Evolutionary conservation across 2,888 invertebrate species (phyloP).

Genomic region (Alcis repandata): DNA sequence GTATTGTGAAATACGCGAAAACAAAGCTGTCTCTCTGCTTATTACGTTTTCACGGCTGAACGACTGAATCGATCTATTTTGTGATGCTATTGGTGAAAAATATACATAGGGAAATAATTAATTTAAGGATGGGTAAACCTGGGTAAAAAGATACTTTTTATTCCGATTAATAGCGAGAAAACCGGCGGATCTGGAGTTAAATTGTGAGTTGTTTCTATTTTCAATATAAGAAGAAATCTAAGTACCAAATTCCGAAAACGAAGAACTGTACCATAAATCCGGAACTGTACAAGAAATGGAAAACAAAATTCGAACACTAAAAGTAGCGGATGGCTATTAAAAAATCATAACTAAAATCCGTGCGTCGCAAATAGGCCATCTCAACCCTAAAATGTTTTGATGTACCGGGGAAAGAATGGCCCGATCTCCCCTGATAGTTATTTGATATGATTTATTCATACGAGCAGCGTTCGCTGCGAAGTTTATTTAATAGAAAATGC

Average conservation of each 20-base stretch:
- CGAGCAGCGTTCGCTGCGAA: constrained; percentile 73
- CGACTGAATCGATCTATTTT: background rate
- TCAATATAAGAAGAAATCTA: background rate
- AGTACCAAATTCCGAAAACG: background rate
- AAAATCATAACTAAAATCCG: constrained; percentile 72
- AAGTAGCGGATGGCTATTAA: constrained; percentile 62
- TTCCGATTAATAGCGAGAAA: too few relatives aligned
- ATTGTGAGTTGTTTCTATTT: background rate
- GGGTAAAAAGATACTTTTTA: too few relatives aligned
- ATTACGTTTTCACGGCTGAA: background rate
- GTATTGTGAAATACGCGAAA: background rate
- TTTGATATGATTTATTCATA: constrained; percentile 91
- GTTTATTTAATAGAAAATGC: constrained; percentile 85
- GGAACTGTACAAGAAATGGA: constrained; percentile 18
- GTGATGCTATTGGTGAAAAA: too few relatives aligned
- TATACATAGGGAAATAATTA: too few relatives aligned
- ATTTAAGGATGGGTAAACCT: too few relatives aligned
- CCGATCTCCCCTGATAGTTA: constrained; percentile 88
- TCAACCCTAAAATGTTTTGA: constrained; percentile 76
- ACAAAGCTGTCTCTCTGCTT: background rate
- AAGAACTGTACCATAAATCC: background rate
- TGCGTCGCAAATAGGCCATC: constrained; percentile 57
- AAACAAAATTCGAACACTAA: constrained; percentile 45
- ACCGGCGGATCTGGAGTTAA: background rate
- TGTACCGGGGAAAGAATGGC: constrained; percentile 73